These are phyloP conservation scores for Pipa parva DNA, from an alignment of 2,113 vertebrate species.

Conservation along the genomic window DNA sequence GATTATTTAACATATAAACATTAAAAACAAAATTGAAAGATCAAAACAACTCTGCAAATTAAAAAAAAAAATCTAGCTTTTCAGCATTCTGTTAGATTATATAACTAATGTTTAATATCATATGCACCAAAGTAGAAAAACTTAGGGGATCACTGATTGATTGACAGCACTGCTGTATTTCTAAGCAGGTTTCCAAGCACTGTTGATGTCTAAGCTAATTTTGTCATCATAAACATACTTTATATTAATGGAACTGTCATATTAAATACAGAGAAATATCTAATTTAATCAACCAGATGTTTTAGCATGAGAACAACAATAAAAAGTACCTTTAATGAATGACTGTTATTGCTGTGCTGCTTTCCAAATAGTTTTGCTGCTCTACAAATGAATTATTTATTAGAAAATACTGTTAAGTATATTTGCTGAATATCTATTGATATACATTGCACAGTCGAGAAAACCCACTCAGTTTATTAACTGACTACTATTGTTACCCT, in stretches of 20 bases:
- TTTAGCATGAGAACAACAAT: conserved; percentile 15
- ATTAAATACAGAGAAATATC: not conserved
- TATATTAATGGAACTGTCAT: conserved; percentile 46
- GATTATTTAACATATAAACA: too few relatives aligned
- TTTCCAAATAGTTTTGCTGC: conserved; percentile 6
- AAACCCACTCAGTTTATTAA: not conserved
- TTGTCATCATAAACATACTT: conserved; percentile 52
- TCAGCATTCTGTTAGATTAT: conserved; percentile 15
- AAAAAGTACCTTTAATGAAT: not conserved
- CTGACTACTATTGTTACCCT: conserved; percentile 3
- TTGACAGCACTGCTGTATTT: not conserved
- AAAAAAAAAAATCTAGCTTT: conserved; percentile 2
- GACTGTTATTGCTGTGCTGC: not conserved
- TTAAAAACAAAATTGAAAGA: too few relatives aligned
- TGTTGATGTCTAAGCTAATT: conserved; percentile 43
- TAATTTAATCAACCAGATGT: conserved; percentile 51
- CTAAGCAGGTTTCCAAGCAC: conserved; percentile 39
- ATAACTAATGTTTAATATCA: conserved; percentile 10
- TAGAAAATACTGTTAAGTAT: conserved; percentile 2
- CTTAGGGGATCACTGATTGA: conserved; percentile 11
- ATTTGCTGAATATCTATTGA: conserved; percentile 5
- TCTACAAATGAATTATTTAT: conserved; percentile 5
- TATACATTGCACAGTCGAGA: not conserved
- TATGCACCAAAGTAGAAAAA: conserved; percentile 22
- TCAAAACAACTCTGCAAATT: too few relatives aligned